phyloP scores from a whole-genome alignment of 1,140 invertebrate genomes.

The Tetragonula clypearis region DNA sequence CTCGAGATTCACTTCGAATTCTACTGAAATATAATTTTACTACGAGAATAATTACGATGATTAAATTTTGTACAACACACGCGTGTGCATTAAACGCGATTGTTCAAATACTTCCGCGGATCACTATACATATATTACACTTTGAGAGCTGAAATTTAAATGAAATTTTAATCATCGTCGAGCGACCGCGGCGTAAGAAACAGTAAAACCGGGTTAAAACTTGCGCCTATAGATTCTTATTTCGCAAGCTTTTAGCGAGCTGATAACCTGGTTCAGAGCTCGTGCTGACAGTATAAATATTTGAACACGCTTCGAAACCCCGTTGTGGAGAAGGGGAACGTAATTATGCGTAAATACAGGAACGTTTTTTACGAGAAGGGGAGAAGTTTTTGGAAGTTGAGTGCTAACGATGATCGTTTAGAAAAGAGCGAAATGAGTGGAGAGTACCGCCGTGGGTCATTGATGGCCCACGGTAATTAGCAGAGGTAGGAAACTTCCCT shows the following conservation, averaged over 20 bases:
- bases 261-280: background rate
- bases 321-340: no score
- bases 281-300: slow-evolving; percentile 7
- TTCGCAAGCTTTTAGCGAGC: background rate
- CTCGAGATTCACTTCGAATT: background rate
- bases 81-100: no score
- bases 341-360: background rate
- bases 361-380: background rate
- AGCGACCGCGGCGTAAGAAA: background rate
- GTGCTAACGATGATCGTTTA: background rate
- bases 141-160: slow-evolving; percentile 11
- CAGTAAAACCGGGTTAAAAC: background rate
- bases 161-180: slow-evolving; percentile 2
- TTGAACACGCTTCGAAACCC: background rate
- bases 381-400: background rate
- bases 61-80: no score
- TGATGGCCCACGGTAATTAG: background rate
- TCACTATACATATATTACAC: background rate
- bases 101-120: no score
- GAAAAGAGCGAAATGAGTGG: background rate
- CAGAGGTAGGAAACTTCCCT: background rate
- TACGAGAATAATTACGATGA: no score
- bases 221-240: slow-evolving; percentile 2
- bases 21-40: no score
- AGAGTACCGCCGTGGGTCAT: background rate